Evolutionary conservation across 2,888 invertebrate genomes (phyloP), one percentile per base, ranked within the genome.

Genomic region (Cephalotes varians): DNA sequence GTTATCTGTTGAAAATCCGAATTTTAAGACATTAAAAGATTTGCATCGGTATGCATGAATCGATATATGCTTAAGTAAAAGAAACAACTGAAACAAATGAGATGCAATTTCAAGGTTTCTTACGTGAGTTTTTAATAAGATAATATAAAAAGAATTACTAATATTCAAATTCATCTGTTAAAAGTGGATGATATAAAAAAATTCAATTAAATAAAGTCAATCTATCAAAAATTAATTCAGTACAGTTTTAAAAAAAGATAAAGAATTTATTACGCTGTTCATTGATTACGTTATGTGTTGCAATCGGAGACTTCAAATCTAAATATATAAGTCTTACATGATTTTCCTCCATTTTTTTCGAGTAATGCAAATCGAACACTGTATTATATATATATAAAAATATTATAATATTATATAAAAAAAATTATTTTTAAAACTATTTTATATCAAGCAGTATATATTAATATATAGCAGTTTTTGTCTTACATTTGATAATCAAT

Each of bases 271-370:
- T 47, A 31, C 12, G 3, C 40, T 40, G 28, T 25, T 76, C n/a
- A 44, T 40, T 28, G n/a, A 37, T 83, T 72, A 72, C 74, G 49
- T 69, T 28, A 34, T 34, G 18, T 60, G 86, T 28, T 56, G 80
- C 73, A 86, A 88, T 67, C 60, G 44, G 21, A 44, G 76, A 65
- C 60, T 83, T 67, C 5, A 77, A 84, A n/a, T n/a, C n/a, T n/a
- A n/a, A n/a, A 87, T 82, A 64, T 54, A 81, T 44, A 81, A 84
- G 86, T 1, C 18, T 64, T 64, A 18, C 15, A 2, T 69, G 31
- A 12, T 64, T 62, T 15, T 47, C 25, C 40, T 65, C 47, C 37
- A 34, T 64, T 28, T 34, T 85, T 71, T 81, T 34, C 18, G 28
- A 18, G 4, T 77, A 34, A 77, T 37, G 44, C 21, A 44, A 56